Evolutionary conservation across 1,140 invertebrate genomes (phyloP).

Genomic region (Chlorops oryzae): DNA sequence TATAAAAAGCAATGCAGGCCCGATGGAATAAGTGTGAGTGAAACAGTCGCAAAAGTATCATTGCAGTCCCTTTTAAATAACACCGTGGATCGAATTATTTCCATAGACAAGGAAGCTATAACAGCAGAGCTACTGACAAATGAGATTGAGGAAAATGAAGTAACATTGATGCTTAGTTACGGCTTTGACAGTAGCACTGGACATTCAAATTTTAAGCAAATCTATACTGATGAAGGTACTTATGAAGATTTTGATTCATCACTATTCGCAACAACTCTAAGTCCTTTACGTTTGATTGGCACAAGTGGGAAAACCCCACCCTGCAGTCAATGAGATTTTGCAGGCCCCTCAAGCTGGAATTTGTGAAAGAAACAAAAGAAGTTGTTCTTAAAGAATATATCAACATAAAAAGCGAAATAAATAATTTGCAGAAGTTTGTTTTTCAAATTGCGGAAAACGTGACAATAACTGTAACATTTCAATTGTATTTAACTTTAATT

Average conservation of each 20-base stretch:
- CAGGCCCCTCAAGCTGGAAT: neutral
- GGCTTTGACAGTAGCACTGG: too few species aligned
- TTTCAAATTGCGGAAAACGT: too few species aligned
- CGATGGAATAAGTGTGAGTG: too few species aligned
- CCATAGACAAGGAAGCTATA: too few species aligned
- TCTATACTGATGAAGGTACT: too few species aligned
- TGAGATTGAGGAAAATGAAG: neutral
- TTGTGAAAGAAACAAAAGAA: too few species aligned
- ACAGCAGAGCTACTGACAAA: neutral
- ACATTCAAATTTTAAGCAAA: too few species aligned
- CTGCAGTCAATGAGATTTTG: neutral
- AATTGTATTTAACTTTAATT: neutral
- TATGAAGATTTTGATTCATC: too few species aligned
- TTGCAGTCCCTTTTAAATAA: neutral
- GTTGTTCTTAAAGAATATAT: neutral
- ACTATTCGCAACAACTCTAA: neutral
- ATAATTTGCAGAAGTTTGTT: too few species aligned
- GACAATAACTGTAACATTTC: neutral
- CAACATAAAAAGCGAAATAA: too few species aligned
- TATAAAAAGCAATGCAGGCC: too few species aligned
- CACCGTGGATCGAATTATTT: neutral
- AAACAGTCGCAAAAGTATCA: neutral
- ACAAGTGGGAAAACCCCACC: neutral
- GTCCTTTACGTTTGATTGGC: neutral
- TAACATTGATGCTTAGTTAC: neutral